Conservation (phyloP, 2,888 invertebrate genomes). For the Cyclophora punctaria region DNA sequence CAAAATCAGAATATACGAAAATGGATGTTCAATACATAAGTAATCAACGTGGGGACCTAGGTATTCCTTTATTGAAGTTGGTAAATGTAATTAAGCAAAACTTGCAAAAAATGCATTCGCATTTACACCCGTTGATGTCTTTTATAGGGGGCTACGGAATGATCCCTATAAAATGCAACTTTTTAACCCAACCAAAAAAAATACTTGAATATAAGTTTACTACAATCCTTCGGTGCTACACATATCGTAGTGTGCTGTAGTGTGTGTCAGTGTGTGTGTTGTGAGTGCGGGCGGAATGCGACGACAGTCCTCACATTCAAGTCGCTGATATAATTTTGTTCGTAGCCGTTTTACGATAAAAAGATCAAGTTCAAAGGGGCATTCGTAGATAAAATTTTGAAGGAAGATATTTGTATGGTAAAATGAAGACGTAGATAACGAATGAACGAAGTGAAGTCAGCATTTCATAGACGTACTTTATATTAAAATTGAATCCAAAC, state of each 20-base stretch:
- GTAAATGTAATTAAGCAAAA: not conserved
- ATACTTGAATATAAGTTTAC: too few species aligned
- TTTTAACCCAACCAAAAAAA: too few species aligned
- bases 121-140: constrained; percentile 22
- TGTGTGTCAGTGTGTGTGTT: constrained; percentile 32
- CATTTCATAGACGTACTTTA: too few species aligned
- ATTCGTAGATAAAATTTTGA: constrained; percentile 37
- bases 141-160: constrained; percentile 7
- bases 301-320: constrained; percentile 21
- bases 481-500: too few species aligned
- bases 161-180: too few species aligned
- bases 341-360: constrained; percentile 52
- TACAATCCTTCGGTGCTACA: constrained; percentile 6
- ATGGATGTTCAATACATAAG: too few species aligned
- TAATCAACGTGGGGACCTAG: too few species aligned
- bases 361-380: constrained; percentile 71
- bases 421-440: too few species aligned
- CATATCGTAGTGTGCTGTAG: constrained; percentile 5
- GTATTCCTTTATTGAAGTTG: too few species aligned
- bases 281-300: constrained; percentile 44
- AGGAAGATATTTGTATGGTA: not conserved
- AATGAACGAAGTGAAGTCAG: too few species aligned
- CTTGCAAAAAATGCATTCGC: constrained; percentile 1
- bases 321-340: constrained; percentile 57
- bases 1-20: too few species aligned